Base-by-base conservation (phyloP, 2,797 vertebrate species). In the Platalea minor region DNA sequence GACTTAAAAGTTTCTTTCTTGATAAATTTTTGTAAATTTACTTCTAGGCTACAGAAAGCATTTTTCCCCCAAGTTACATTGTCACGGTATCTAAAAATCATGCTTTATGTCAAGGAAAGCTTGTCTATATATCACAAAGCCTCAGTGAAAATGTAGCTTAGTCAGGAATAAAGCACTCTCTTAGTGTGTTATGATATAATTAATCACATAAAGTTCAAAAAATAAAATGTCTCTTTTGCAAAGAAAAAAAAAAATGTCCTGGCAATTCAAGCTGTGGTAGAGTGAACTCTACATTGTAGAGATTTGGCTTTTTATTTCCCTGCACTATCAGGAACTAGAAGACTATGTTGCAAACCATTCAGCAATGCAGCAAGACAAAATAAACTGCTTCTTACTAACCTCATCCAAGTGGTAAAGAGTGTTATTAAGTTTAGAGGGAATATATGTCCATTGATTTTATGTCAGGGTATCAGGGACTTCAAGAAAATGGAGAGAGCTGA, bases 141-240 rank as follows among this genome's bases (percentile, higher is more conserved):
- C 48, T 89, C 56, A 37, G 10, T 88, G 84, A 97, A 95, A 96
- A 95, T 25, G 64, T n/a, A 96, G 67, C 61, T 96, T 93, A 76
- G 70, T 95, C 89, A 75, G 59, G 56, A 85, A 63, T 67, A 96
- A 96, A 61, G 10, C n/a, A 76, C 46, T 75, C 37, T 86, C 56
- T 93, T 95, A 93, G 96, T 74, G 60, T 31, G 81, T 51, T 92
- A 79, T 60, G 54, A 77, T 85, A 79, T 80, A 96, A 96, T 94
- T 97, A 97, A 97, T 95, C 91, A 97, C 51, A 8, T 29, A 45
- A 68, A 89, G 41, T 89, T 93, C 31, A 78, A 79, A 76, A 88
- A 94, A 74, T 63, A 85, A 16, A 89, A 28, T 0, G 2, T 28
- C 21, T 60, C n/a, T 67, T 79, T 9, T 67, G 46, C 4, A 70